Evolutionary conservation across 2,113 vertebrate genomes (phyloP).

Genomic region (Diphyllodes magnificus): DNA sequence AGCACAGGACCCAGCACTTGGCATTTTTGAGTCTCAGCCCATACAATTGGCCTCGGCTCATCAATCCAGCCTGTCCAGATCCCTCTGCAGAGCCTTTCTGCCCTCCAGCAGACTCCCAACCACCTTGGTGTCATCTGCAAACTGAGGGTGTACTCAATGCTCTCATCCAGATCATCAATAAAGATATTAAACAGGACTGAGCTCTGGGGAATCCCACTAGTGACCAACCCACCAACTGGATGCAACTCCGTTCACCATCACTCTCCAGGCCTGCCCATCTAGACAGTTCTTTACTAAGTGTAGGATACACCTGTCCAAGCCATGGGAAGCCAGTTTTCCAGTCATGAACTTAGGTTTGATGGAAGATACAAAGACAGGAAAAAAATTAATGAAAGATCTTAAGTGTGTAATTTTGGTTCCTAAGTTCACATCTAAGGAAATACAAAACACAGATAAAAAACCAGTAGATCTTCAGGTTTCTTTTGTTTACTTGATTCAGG

Average conservation of each 20-base stretch:
- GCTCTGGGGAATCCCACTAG: not conserved
- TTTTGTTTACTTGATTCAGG: not conserved
- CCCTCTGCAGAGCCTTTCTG: not conserved
- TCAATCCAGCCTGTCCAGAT: not conserved
- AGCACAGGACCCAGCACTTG: not conserved
- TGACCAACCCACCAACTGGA: not conserved
- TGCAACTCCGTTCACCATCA: not conserved
- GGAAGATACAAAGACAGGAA: not conserved
- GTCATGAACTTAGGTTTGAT: not conserved
- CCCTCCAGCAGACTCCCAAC: not conserved
- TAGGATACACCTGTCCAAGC: not conserved
- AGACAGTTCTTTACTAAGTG: not conserved
- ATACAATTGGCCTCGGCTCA: rapidly evolving
- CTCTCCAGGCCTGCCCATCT: not conserved
- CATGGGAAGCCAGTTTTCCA: not conserved
- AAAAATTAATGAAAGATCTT: not conserved
- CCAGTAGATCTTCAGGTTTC: not conserved
- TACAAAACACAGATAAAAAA: not conserved
- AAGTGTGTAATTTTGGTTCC: not conserved
- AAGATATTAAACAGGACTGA: not conserved
- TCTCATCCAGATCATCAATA: rapidly evolving
- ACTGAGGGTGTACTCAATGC: not conserved
- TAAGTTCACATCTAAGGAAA: not conserved
- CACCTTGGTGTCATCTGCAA: not conserved
- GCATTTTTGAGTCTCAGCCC: too few species aligned